Conservation (phyloP, 2,888 invertebrate genomes). For the Digitonthophagus gazella region DNA sequence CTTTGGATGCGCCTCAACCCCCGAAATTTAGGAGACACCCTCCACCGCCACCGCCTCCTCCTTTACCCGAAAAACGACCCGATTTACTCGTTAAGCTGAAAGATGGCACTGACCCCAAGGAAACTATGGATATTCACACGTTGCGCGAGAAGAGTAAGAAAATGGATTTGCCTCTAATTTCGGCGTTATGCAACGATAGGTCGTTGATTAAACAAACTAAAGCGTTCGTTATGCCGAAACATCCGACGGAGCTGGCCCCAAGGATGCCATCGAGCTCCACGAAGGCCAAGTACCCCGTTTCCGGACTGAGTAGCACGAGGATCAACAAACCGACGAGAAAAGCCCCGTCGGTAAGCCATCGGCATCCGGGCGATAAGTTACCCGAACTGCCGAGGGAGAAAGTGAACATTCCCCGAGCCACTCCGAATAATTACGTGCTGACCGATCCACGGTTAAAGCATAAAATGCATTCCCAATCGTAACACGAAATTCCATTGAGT, state of each 20-base stretch:
- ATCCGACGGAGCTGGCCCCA: constrained; percentile 46
- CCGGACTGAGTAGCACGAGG: constrained; percentile 61
- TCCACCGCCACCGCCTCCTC: constrained; percentile 49
- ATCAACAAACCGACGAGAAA: constrained; percentile 60
- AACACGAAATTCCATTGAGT: constrained; percentile 19
- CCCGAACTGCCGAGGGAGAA: constrained; percentile 62
- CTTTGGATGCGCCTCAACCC: constrained; percentile 59
- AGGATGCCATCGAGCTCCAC: constrained; percentile 43
- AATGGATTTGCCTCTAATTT: constrained; percentile 86
- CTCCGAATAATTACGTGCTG: constrained; percentile 69
- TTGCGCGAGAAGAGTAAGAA: constrained; percentile 86
- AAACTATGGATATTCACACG: constrained; percentile 71
- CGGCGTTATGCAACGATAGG: constrained; percentile 90
- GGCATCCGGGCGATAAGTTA: constrained; percentile 76
- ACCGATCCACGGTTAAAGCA: constrained; percentile 49
- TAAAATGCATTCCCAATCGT: constrained; percentile 51
- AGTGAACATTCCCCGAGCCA: constrained; percentile 54
- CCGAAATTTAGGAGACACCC: constrained; percentile 58
- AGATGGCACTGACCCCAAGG: constrained; percentile 19
- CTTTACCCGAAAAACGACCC: constrained; percentile 46
- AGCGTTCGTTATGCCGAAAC: constrained; percentile 77
- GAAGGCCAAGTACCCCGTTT: constrained; percentile 65
- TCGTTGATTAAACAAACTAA: constrained; percentile 86
- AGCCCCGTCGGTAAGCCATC: constrained; percentile 57
- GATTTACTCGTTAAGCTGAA: constrained; percentile 21